Evolutionary conservation across 1,140 invertebrate genomes (phyloP), one percentile per base, ranked within the genome.

Genomic region (Pogonomyrmex californicus): DNA sequence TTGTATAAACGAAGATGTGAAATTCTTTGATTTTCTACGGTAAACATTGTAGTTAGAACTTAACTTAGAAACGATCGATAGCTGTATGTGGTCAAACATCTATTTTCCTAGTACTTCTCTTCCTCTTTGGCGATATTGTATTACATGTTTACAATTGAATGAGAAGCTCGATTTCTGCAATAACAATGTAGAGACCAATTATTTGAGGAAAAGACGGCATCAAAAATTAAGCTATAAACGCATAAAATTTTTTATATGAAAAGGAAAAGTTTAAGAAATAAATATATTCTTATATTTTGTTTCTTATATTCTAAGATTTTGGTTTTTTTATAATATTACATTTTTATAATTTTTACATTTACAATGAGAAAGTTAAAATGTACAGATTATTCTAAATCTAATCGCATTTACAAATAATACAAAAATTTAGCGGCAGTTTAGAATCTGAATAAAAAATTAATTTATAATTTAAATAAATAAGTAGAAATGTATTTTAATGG

Each of bases 61-160:
- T n/a, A n/a, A n/a, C 70, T 66, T 54, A 5, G 17, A 36, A 44
- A 7, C 63, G 63, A 70, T 81, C 63, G 63, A 81, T 81, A 56
- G 14, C 38, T 58, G 62, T 41, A 17, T 82, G 33, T 47, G 68
- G 41, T 49, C n/a, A 38, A 60, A 83, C 60, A 83, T 58, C 79
- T 41, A 47, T 75, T 73, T 83, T 73, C n/a, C 23, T 23, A 38
- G 47, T 71, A 44, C 30, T 14, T 23, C 65, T 33, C 47, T 71
- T 58, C 30, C 9, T 17, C 17, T 23, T 23, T 23, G 38, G n/a
- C 33, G 17, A 6, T 83, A 83, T 83, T 68, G n/a, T 12, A 54
- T 83, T 83, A 75, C 54, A 3, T 73, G 33, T 75, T 73, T 75
- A n/a, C 54, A 83, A 44, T 73, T 73, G 66, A 60, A 54, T 73